A percentile compares a stretch with the other conserved stretches of the same genome.
phyloP scores from a whole-genome alignment of 2,797 vertebrate genomes.

The Anisognathus igniventris region DNA sequence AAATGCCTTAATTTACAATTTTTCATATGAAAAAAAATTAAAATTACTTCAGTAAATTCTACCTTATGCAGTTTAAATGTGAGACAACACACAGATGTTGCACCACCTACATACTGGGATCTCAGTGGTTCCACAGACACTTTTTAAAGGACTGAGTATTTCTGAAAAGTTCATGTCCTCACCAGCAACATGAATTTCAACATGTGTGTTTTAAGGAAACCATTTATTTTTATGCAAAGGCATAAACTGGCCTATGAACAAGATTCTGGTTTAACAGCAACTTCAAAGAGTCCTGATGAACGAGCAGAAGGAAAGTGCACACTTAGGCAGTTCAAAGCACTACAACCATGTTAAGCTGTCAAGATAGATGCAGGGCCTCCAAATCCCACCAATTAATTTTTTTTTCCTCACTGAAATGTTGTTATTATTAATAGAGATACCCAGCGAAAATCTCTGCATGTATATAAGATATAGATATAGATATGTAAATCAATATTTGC shows the following conservation, averaged over 20 bases:
- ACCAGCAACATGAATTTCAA: background rate
- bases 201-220: conserved; percentile 37
- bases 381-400: background rate
- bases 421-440: background rate
- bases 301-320: background rate
- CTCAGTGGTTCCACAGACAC: background rate
- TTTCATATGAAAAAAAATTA: background rate
- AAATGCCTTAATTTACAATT: background rate
- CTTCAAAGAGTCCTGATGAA: conserved; percentile 38
- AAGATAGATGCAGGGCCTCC: background rate
- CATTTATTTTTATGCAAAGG: conserved; percentile 15
- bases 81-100: background rate
- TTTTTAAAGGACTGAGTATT: background rate
- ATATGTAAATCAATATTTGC: conserved; percentile 24
- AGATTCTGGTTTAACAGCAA: conserved; percentile 8
- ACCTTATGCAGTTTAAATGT: background rate
- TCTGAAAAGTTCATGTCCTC: background rate
- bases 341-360: background rate
- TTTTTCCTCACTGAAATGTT: background rate
- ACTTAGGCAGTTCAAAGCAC: background rate
- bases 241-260: conserved; percentile 36
- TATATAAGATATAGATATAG: background rate
- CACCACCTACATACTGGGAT: background rate
- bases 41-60: background rate
- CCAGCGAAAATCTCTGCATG: background rate